Evolutionary conservation across 1,140 invertebrate genomes (phyloP), one percentile per base, ranked within the genome.

Genomic region (Anthonomus grandis): DNA sequence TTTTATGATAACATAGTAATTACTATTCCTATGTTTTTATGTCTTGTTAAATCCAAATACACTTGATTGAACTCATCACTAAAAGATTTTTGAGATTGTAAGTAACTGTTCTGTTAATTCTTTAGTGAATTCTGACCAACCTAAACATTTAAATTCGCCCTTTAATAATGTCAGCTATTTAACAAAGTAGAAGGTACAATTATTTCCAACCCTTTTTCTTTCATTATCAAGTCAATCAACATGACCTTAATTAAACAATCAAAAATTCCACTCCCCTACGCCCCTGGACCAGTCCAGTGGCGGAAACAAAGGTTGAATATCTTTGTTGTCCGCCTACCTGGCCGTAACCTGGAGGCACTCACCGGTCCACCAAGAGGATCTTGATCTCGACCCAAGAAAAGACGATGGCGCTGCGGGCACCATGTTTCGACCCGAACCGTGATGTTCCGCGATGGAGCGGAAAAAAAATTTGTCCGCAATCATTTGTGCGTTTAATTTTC

Each of bases 311-410:
- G n/a, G n/a, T n/a, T n/a, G 13, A 48, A 48, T 10, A 18, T n/a
- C 37, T 51, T 39, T 41, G 15, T 51, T 25, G 21, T 51, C 49
- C 49, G 17, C 49, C 49, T 51, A 51, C 49, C 49, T 51, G 49
- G 39, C 41, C 18, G 21, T 13, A 41, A 22, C 49, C 37, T 15
- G 12, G 12, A 22, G 49, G 17, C 9, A 18, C 25, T 48, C 45
- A 19, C 10, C 47, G 47, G 24, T 37, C 21, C 36, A 22, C n/a
- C 36, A n/a, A n/a, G 49, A 31, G 49, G 49, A 51, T 51, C 37
- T 51, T 51, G 49, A 51, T 51, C 49, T 38, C 49, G 23, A 50
- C 47, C 5, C n/a, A n/a, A n/a, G n/a, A n/a, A n/a, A n/a, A n/a
- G n/a, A n/a, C n/a, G n/a, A n/a, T 39, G 41, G 41, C 19, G 41